Evolutionary conservation across 2,888 invertebrate species (phyloP), one percentile per base, ranked within the genome.

Genomic region (Euphydryas editha): DNA sequence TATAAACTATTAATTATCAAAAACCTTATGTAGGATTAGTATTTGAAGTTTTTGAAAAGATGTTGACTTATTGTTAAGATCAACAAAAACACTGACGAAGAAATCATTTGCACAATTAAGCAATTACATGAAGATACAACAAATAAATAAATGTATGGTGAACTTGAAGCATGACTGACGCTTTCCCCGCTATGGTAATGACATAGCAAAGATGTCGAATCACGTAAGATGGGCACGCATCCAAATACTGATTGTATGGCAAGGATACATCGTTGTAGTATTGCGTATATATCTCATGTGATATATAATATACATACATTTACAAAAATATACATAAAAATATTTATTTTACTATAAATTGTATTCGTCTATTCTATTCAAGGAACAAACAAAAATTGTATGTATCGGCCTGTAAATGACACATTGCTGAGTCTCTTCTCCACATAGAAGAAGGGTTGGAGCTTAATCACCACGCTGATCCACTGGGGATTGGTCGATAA

Each of bases 201-300:
- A 67, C 65, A 57, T 57, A 70, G 72, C 65, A 69, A 72, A 78
- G 72, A 76, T 73, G 69, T 71, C 65, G 67, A 75, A 74, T 75
- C 73, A 72, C 71, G 59, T 60, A 59, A 74, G 65, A 69, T 74
- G 81, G 83, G 83, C 83, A 81, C 62, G 67, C 70, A 75, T 83
- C 83, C 83, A 84, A 84, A 67, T 75, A 67, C 74, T 77, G 77
- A 80, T 81, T 78, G 78, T 76, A 72, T 71, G 74, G 73, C 72
- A 62, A 57, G 65, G 62, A 67, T 62, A 65, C 65, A 63, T 68
- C 46, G 46, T 70, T 47, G 24, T 60, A 44, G 63, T 65, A 62
- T 68, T 68, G 49, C 65, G 60, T 54, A 59, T 65, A 58, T 61
- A 51, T 58, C 21, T 55, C 20, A 42, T 46, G 6, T 20, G 15